phyloP scores from a whole-genome alignment of 2,113 vertebrate species.

The Chaenogobius annularis region DNA sequence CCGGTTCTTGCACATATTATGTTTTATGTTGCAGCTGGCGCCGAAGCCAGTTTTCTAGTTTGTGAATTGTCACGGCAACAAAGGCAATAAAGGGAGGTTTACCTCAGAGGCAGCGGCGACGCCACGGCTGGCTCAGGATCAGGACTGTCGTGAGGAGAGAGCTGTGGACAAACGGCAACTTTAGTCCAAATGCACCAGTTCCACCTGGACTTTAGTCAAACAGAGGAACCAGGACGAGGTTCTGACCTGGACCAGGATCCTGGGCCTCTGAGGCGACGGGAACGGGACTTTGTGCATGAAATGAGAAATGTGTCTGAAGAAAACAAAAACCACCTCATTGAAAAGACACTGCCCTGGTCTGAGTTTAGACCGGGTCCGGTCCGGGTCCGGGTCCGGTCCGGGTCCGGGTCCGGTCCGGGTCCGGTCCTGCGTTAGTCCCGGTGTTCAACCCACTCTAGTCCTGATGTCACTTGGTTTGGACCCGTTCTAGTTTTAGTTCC shows the following conservation, averaged over 20 bases:
- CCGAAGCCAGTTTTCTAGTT: too few relatives aligned
- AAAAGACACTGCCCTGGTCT: too few relatives aligned
- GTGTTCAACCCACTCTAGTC: too few relatives aligned
- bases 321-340: neutral
- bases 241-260: constrained; percentile 93
- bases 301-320: constrained; percentile 91
- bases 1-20: too few relatives aligned
- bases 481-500: neutral
- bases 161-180: constrained; percentile 73
- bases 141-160: constrained; percentile 96
- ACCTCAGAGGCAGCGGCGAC: constrained; percentile 93
- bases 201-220: neutral
- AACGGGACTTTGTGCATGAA: constrained; percentile 98
- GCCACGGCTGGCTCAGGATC: constrained; percentile 98
- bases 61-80: neutral
- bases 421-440: too few relatives aligned
- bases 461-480: neutral
- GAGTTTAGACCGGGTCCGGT: too few relatives aligned
- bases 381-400: too few relatives aligned
- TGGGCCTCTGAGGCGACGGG: constrained; percentile 95
- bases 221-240: too few relatives aligned
- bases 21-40: too few relatives aligned
- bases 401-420: too few relatives aligned
- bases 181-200: constrained; percentile 8
- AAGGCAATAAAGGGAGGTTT: constrained; percentile 2